Percentiles rank a stretch among this genome's conserved stretches.
Evolutionary conservation across 2,113 vertebrate species (phyloP).

Genomic region (Solea senegalensis): DNA sequence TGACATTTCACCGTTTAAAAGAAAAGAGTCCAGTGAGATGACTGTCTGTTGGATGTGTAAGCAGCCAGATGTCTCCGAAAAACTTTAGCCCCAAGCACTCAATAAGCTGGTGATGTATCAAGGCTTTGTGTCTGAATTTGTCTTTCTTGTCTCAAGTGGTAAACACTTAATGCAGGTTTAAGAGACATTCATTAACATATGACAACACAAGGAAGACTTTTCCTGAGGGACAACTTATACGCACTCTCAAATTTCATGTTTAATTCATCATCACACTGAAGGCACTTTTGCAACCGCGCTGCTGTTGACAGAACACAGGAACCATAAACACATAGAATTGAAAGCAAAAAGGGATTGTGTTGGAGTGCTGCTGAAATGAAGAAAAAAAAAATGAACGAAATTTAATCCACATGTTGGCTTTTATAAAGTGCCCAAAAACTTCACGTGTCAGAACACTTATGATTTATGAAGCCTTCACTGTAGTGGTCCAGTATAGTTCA

Average conservation of each 20-base stretch:
- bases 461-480: conserved; percentile 78
- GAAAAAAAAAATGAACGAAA: background rate
- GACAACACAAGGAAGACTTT: conserved; percentile 49
- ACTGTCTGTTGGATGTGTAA: conserved; percentile 44
- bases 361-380: conserved; percentile 13
- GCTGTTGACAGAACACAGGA: conserved; percentile 37
- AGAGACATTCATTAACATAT: conserved; percentile 60
- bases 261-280: conserved; percentile 59
- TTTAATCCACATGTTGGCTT: conserved; percentile 18
- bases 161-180: conserved; percentile 61
- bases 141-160: conserved; percentile 43
- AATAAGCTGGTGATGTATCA: conserved; percentile 43
- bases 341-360: conserved; percentile 16
- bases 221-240: conserved; percentile 52
- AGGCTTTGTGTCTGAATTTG: conserved; percentile 34
- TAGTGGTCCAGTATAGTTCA: conserved; percentile 75
- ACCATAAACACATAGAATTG: conserved; percentile 28
- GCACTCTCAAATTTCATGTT: conserved; percentile 62
- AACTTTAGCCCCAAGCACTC: conserved; percentile 37
- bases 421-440: conserved; percentile 60
- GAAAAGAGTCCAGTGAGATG: conserved; percentile 16
- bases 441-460: conserved; percentile 66
- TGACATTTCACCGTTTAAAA: conserved; percentile 46
- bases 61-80: conserved; percentile 43
- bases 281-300: conserved; percentile 31